Evolutionary conservation across 2,113 vertebrate genomes (phyloP).

Genomic region (Morone saxatilis): DNA sequence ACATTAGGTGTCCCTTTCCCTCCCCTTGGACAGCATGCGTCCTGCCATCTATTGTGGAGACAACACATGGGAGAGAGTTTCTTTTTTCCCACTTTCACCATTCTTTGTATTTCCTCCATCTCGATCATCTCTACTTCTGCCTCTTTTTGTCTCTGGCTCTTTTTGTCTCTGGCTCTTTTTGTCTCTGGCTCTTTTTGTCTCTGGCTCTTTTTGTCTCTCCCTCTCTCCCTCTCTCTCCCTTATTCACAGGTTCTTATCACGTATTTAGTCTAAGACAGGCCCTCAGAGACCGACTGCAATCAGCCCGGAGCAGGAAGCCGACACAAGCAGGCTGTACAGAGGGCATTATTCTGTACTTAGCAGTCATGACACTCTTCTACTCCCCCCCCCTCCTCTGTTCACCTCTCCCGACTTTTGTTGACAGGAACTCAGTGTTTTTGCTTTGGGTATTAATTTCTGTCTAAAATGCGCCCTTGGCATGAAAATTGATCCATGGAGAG

Average conservation of each 20-base stretch:
- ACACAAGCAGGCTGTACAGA: conserved; percentile 26
- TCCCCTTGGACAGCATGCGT: background rate
- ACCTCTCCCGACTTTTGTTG: conserved; percentile 17
- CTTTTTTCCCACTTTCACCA: background rate
- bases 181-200: background rate
- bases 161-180: conserved; percentile 5
- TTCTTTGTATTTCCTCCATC: conserved; percentile 8
- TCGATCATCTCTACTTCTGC: background rate
- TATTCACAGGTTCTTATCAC: conserved; percentile 50
- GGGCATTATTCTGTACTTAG: conserved; percentile 37
- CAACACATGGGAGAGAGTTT: background rate
- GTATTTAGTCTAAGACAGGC: conserved; percentile 40
- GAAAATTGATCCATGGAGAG: conserved; percentile 24
- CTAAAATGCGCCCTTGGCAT: conserved; percentile 16
- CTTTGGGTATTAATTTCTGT: conserved; percentile 32
- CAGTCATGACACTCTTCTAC: conserved; percentile 38
- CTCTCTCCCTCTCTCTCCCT: background rate
- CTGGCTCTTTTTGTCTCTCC: background rate
- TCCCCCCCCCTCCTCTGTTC: conserved; percentile 10
- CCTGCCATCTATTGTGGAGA: background rate
- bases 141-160: background rate
- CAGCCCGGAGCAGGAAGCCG: conserved; percentile 42
- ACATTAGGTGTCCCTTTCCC: no score
- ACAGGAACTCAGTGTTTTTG: conserved; percentile 37
- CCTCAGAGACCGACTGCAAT: conserved; percentile 52